Evolutionary conservation across 2,797 vertebrate genomes (phyloP), one percentile per base, ranked within the genome.

Genomic region (Catostomus latipinnis): DNA sequence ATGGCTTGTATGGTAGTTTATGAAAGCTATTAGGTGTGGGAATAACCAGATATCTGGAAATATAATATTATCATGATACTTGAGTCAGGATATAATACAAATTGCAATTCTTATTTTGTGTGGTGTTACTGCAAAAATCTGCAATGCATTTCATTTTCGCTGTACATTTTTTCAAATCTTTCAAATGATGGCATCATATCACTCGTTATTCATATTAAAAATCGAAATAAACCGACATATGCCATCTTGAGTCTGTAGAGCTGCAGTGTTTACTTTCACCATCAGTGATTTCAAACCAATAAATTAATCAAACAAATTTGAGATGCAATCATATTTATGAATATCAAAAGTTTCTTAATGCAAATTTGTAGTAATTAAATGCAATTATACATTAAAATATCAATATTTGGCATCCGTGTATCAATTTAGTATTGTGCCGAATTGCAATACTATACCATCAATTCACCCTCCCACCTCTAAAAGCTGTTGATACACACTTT

Each of bases 21-120:
- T 57, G 5, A 65, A 79, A 65, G 45, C 4, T 66, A 8, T 72
- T 71, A 45, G 58, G 46, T 67, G 68, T 63, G 76, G 68, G 68
- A 71, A 22, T 56, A 1, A 65, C 13, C 58, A 13, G 12, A n/a
- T 3, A 71, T 54, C 48, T 6, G 16, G 45, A 58, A 34, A 53
- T 66, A 34, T 14, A 46, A 48, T 46, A 13, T 53, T 50, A 18
- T 53, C 63, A 3, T 8, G 13, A 11, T 34, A 34, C 34, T 34
- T 34, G 2, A 4, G 34, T 34, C 34, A 34, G 34, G 34, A 34
- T 34, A 34, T 34, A 34, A 34, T 34, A 34, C 11, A 75, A 16
- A 63, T 63, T n/a, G 52, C 12, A 45, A 45, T 9, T 57, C 13
- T 43, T 54, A 4, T n/a, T 48, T 45, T 22, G 6, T 70, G 54